Conservation (phyloP, 2,888 invertebrate species). For the Tenthredo distinguenda region DNA sequence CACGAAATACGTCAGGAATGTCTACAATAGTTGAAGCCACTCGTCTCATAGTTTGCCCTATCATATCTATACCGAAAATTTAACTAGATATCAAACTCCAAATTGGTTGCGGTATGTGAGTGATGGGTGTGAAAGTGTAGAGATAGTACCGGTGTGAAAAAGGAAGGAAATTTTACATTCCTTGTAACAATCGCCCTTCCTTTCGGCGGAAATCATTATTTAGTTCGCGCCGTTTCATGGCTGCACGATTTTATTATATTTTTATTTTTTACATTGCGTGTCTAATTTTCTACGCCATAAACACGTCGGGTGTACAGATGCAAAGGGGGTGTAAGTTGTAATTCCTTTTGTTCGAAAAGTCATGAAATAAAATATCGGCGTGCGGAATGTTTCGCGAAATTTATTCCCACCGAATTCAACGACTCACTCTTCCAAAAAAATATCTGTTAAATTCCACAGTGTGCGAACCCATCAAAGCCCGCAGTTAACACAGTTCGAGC, state of each 20-base stretch:
- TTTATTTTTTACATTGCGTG: not conserved
- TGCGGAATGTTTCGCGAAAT: not conserved
- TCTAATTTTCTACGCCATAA: not conserved
- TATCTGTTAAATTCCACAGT: not conserved
- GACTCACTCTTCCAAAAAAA: not conserved
- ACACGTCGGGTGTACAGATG: not conserved
- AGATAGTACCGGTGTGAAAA: not conserved
- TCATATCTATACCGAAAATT: not conserved
- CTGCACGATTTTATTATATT: not conserved
- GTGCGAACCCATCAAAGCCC: not conserved
- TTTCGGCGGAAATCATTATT: not conserved
- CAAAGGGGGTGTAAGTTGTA: not conserved
- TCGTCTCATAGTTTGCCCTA: not conserved
- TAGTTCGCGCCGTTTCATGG: not conserved
- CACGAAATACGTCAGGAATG: not conserved
- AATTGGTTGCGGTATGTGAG: not conserved
- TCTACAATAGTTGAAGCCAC: not conserved
- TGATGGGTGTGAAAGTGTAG: not conserved
- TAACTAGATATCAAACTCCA: not conserved
- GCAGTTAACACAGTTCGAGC: not conserved
- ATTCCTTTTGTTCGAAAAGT: conserved; percentile 4
- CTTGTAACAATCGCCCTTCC: no score
- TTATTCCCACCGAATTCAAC: conserved; percentile 21
- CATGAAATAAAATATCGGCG: conserved; percentile 12
- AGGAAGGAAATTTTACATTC: not conserved